Evolutionary conservation across 2,888 invertebrate species (phyloP).

Genomic region (Panopea generosa): DNA sequence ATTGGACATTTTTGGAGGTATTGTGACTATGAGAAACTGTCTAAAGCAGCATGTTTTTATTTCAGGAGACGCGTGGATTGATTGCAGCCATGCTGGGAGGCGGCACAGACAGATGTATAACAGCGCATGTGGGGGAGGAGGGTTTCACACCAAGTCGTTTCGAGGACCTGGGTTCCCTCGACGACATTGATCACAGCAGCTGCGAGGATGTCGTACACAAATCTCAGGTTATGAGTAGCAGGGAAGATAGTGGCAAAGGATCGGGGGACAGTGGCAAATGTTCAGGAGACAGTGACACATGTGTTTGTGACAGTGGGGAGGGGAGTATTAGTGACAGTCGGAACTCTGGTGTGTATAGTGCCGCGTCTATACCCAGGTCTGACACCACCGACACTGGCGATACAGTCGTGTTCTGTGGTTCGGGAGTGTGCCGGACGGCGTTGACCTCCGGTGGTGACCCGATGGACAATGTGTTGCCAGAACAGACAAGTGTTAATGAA

Average conservation of each 20-base stretch:
- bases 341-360: background rate
- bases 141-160: slow-evolving; percentile 41
- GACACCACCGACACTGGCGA: slow-evolving; percentile 36
- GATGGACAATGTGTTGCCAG: background rate
- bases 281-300: slow-evolving; percentile 10
- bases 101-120: slow-evolving; percentile 49
- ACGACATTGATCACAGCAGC: slow-evolving; percentile 68
- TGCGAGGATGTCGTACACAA: slow-evolving; percentile 45
- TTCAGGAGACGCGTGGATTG: slow-evolving; percentile 69
- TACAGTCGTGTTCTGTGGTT: background rate
- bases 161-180: slow-evolving; percentile 62
- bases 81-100: slow-evolving; percentile 71
- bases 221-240: slow-evolving; percentile 24
- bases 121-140: slow-evolving; percentile 40
- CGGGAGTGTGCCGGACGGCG: background rate
- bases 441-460: no score
- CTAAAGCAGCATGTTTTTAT: slow-evolving; percentile 12
- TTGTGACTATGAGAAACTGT: no score
- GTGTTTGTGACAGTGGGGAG: slow-evolving; percentile 26
- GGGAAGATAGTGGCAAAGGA: slow-evolving; percentile 10
- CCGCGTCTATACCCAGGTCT: slow-evolving; percentile 26
- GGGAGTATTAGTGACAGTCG: slow-evolving; percentile 30
- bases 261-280: background rate
- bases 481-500: background rate
- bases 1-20: no score